phyloP scores from a whole-genome alignment of 2,113 vertebrate genomes.

The Donacobius atricapilla region DNA sequence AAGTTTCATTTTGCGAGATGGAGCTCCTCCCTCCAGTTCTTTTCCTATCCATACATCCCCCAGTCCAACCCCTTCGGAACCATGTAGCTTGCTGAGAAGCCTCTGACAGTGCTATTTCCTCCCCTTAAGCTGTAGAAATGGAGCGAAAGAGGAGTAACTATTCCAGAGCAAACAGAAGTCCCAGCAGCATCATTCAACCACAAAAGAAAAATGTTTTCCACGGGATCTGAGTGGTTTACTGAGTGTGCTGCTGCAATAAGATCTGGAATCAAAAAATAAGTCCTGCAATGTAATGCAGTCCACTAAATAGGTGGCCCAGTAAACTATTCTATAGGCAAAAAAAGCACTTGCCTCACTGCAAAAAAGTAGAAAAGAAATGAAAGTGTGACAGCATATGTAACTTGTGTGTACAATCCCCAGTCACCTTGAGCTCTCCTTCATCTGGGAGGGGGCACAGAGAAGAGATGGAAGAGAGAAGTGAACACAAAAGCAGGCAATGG shows the following conservation, averaged over 20 bases:
- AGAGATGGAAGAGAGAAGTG: not conserved
- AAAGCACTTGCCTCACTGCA: not conserved
- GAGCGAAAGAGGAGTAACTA: not conserved
- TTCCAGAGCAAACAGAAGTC: not conserved
- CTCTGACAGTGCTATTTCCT: not conserved
- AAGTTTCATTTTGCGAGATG: not conserved
- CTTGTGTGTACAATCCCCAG: not conserved
- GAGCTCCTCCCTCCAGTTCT: not conserved
- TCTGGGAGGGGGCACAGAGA: fast-evolving
- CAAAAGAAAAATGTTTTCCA: not conserved
- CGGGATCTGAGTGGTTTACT: not conserved
- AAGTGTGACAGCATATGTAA: not conserved
- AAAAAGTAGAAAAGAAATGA: not conserved
- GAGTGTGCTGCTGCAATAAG: not conserved
- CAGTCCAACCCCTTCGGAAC: not conserved
- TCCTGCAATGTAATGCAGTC: not conserved
- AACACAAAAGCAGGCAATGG: not conserved
- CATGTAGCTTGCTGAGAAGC: not conserved
- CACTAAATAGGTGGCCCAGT: not conserved
- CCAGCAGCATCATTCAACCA: not conserved
- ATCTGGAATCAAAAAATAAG: not conserved
- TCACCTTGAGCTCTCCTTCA: not conserved
- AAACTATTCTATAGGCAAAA: not conserved
- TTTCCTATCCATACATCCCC: not conserved
- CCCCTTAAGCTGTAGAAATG: not conserved